Percentiles rank a stretch among this genome's conserved stretches.
These are phyloP conservation scores for Elysia chlorotica DNA, from an alignment of 1,140 invertebrate species.

Conservation along the genomic window DNA sequence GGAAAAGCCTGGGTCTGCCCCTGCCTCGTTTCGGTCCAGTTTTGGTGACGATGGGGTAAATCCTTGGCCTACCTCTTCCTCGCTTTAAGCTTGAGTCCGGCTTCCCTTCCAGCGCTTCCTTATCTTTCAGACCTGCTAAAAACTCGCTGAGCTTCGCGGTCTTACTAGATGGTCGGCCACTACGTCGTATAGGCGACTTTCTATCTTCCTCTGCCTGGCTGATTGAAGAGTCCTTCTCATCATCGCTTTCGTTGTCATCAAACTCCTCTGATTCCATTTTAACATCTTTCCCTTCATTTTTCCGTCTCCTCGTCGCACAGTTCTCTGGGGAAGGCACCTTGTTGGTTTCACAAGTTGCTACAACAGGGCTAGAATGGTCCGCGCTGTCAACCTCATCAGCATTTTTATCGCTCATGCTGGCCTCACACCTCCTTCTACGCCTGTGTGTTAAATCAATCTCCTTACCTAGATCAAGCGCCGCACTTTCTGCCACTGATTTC, in stretches of 20 bases:
- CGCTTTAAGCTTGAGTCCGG: background rate
- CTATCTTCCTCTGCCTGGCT: background rate
- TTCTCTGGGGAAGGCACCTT: background rate
- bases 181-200: constrained; percentile 4
- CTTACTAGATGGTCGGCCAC: background rate
- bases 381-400: background rate
- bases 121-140: constrained; percentile 12
- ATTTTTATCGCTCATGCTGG: background rate
- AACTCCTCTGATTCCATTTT: background rate
- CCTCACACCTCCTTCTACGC: too few relatives aligned
- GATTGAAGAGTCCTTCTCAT: background rate
- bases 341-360: background rate
- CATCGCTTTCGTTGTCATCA: background rate
- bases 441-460: too few relatives aligned
- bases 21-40: background rate
- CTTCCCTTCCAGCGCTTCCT: background rate
- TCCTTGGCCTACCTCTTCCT: constrained; percentile 10
- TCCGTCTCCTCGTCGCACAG: background rate
- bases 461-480: background rate
- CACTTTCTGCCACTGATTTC: background rate
- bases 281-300: background rate
- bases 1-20: background rate
- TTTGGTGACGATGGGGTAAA: background rate
- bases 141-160: constrained; percentile 13
- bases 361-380: background rate